These are phyloP conservation scores for Dicrostonyx torquatus DNA, from an alignment of 2,797 vertebrate species.

Conservation along the genomic window DNA sequence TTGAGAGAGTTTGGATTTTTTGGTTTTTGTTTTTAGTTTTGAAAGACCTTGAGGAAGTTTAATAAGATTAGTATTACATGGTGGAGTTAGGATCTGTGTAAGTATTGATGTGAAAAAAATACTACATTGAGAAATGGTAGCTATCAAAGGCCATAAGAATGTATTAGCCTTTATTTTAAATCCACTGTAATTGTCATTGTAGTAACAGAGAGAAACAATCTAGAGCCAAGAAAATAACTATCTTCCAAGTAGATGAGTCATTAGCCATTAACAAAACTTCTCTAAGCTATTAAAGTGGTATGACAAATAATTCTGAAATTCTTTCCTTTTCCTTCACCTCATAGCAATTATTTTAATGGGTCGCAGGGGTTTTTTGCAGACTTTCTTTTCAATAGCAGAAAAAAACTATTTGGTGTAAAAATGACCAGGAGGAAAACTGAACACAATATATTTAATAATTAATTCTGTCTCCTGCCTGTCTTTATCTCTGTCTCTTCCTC, in stretches of 20 bases:
- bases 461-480: neutral
- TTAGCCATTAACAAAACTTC: conserved; percentile 48
- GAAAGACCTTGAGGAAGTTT: neutral
- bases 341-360: conserved; percentile 51
- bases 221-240: neutral
- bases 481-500: too few relatives aligned
- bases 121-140: conserved; percentile 11
- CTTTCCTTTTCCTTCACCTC: neutral
- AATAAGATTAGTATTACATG: neutral
- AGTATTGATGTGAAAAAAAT: conserved; percentile 9
- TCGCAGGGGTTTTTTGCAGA: conserved; percentile 4
- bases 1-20: neutral
- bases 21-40: neutral
- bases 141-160: neutral
- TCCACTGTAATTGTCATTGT: neutral
- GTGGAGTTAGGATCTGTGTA: conserved; percentile 2
- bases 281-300: neutral
- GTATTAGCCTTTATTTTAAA: conserved; percentile 40
- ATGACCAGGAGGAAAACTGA: conserved; percentile 14
- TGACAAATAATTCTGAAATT: conserved; percentile 24
- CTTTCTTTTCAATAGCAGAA: conserved; percentile 32
- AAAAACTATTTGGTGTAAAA: conserved; percentile 42
- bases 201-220: conserved; percentile 23
- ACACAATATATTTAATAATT: neutral
- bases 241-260: conserved; percentile 37